These are phyloP conservation scores for Steinernema hermaphroditum DNA, from an alignment of 2,888 invertebrate genomes.

Conservation along the genomic window DNA sequence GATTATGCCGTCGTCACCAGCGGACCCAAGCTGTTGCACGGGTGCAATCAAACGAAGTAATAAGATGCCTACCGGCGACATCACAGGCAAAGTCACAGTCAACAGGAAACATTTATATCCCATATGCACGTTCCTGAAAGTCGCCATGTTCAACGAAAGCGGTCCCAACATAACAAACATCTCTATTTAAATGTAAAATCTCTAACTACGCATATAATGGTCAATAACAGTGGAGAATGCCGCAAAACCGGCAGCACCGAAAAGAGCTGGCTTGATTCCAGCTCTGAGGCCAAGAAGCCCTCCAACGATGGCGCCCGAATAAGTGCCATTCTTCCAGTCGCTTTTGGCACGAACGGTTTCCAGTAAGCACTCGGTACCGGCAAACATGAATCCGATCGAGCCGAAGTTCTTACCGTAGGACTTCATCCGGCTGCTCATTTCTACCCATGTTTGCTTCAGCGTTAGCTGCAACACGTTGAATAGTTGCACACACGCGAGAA, in stretches of 20 bases:
- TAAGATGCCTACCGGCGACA: too few species aligned
- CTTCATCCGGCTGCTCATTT: conserved; percentile 74
- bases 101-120: too few species aligned
- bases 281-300: conserved; percentile 79
- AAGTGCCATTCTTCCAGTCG: conserved; percentile 85
- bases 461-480: conserved; percentile 50
- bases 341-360: conserved; percentile 83
- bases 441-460: conserved; percentile 61
- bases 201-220: conserved; percentile 71
- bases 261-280: conserved; percentile 81
- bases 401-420: conserved; percentile 98
- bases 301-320: conserved; percentile 71
- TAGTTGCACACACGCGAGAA: too few species aligned
- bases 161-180: conserved; percentile 6
- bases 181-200: not conserved
- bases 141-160: too few species aligned
- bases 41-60: too few species aligned
- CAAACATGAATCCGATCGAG: conserved; percentile 88
- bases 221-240: conserved; percentile 95
- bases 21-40: too few species aligned
- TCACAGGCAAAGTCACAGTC: too few species aligned
- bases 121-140: not conserved
- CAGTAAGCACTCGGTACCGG: conserved; percentile 87
- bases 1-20: too few species aligned
- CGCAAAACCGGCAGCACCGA: conserved; percentile 95